Evolutionary conservation across 1,140 invertebrate species (phyloP), one percentile per base, ranked within the genome.

Genomic region (Neodiprion fabricii): DNA sequence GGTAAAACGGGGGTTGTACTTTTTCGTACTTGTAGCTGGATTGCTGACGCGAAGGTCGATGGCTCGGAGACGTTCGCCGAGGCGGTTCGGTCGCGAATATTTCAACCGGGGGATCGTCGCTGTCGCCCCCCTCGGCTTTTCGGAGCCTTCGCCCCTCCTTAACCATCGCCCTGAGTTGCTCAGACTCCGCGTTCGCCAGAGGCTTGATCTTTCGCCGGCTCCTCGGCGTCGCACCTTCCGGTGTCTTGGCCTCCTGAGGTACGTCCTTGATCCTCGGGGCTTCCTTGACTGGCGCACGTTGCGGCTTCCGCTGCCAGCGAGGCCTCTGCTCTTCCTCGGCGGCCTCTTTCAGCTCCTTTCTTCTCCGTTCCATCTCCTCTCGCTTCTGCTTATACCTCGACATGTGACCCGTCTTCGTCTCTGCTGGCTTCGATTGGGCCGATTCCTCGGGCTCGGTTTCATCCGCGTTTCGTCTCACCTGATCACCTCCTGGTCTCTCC

Each of bases 11-110:
- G 10, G 90, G 87, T 67, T 90, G 90, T 75, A 91, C 88, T 80
- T 90, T 90, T 79, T 95, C 93, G 80, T 92, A 95, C 77, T 93
- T 91, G 79, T 94, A 92, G 79, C 94, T 92, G 0, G 93, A 95
- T 85, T 95, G 93, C 82, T 95, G 94, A 7, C 93, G 80, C 23
- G 94, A 85, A 12, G 93, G 92, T 87, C 94, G 93, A 79, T 90
- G 90, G 78, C 79, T 84, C 76, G 81, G 85, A 49, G 71, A 23
- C 74, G 74, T n/a, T 72, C 74, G 23, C 76, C 49, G 66, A 8
- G 69, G 14, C 40, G 48, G 23, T 70, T 83, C 81, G 8, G 81
- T 78, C 0, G 80, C 83, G 50, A 85, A 87, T 72, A 89, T 88
- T 73, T 87, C 80, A 21, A 89, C 80, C 8, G 81, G 76, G 12